A percentile compares a stretch with the other conserved stretches of the same genome.
phyloP scores from a whole-genome alignment of 2,888 invertebrate genomes.

The Patella depressa region DNA sequence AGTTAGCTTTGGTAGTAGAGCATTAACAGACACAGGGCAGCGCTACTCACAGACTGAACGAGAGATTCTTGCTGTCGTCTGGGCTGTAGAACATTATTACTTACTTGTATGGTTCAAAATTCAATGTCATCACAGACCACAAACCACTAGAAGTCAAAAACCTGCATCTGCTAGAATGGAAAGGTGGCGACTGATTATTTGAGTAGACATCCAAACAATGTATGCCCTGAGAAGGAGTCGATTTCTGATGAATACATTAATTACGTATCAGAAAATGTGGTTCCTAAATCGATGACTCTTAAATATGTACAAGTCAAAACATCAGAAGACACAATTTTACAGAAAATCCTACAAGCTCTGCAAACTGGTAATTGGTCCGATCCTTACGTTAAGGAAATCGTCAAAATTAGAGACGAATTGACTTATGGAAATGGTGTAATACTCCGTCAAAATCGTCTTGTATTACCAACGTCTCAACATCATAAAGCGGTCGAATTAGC shows the following conservation, averaged over 20 bases:
- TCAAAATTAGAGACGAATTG: conserved; percentile 29
- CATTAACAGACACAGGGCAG: conserved; percentile 41
- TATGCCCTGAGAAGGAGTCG: conserved; percentile 15
- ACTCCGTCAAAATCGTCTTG: conserved; percentile 23
- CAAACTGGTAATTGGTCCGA: conserved; percentile 28
- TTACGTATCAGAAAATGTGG: conserved; percentile 29
- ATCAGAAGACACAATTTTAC: conserved; percentile 25
- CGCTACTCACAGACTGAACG: conserved; percentile 53
- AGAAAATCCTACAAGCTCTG: conserved; percentile 32
- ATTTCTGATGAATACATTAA: conserved; percentile 36
- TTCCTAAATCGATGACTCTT: conserved; percentile 39
- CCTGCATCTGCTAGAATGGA: conserved; percentile 43
- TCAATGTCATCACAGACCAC: conserved; percentile 52
- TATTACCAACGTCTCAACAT: conserved; percentile 37
- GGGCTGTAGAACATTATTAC: conserved; percentile 54
- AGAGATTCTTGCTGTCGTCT: conserved; percentile 50
- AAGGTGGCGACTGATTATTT: conserved; percentile 43
- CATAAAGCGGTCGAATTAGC: conserved; percentile 36
- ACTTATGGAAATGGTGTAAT: conserved; percentile 27
- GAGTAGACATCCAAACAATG: conserved; percentile 39
- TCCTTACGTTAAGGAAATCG: conserved; percentile 9
- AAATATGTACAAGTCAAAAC: no score
- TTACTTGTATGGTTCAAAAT: conserved; percentile 46
- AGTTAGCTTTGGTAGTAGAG: conserved; percentile 43
- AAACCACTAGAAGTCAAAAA: conserved; percentile 52